Evolutionary conservation across 2,113 vertebrate species (phyloP), one percentile per base, ranked within the genome.

Genomic region (Corapipo altera): DNA sequence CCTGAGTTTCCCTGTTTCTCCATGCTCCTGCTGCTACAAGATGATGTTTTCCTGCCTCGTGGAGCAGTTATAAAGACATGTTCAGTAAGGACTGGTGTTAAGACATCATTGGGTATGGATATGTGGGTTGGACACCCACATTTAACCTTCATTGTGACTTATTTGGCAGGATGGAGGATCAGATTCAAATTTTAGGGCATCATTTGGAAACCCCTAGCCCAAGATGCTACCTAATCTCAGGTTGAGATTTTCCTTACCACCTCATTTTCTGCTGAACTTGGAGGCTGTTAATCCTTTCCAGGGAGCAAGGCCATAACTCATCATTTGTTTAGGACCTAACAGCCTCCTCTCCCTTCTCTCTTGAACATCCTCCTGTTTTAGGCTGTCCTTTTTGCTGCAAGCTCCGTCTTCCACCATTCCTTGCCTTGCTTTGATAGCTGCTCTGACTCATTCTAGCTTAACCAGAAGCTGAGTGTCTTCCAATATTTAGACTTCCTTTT

Each of bases 41-140:
- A 59, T 1, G 2, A 44, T n/a, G 6, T 1, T 82, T 83, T 86
- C 5, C 39, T 79, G n/a, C 18, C 9, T 55, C 64, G 20, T 26
- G 7, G 8, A 91, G 18, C 17, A 41, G 8, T 58, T 22, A 18
- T 55, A 67, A 93, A 74, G n/a, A 33, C 6, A 20, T 26, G 21
- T 43, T 52, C 49, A 77, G 15, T 58, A 67, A 91, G 71, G 7
- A 73, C 8, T 54, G 14, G 4, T 30, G 11, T 23, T 87, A 43
- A 74, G n/a, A n/a, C 0, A 0, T 21, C n/a, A 5, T 3, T 41
- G 26, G 5, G 5, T 14, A 19, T 20, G 19, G 18, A 3, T 11
- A 11, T 14, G 48, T n/a, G 24, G 30, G 11, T 41, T 52, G 12
- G 46, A 44, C 15, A 57, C 2, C 4, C 9, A 58, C 5, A 28